Evolutionary conservation across 92 coral and sea anemone genomes (phyloP).

Genomic region (Phymanthus crucifer): DNA sequence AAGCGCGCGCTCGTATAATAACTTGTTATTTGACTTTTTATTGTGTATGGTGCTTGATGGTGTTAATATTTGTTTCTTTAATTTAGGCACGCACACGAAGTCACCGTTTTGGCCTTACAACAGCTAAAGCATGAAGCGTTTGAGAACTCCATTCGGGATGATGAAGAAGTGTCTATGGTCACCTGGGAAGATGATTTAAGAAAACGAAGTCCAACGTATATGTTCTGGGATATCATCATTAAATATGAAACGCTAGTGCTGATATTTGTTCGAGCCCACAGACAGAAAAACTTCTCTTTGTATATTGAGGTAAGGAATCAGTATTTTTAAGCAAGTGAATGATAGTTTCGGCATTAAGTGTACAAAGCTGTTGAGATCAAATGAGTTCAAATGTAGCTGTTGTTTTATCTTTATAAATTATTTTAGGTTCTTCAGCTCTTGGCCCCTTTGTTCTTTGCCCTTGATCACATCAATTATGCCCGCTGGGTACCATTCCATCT

Average conservation of each 20-base stretch:
- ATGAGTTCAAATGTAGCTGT: too few relatives aligned
- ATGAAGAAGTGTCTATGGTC: neutral
- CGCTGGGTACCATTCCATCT: constrained; percentile 58
- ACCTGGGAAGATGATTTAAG: neutral
- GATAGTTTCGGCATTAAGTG: too few relatives aligned
- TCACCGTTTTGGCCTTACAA: neutral
- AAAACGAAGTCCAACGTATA: neutral
- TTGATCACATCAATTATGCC: constrained; percentile 22
- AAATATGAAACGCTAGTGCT: neutral
- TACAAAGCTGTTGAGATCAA: too few relatives aligned
- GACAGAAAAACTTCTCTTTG: neutral
- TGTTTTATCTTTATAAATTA: too few relatives aligned
- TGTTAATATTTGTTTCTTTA: neutral
- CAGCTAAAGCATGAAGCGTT: neutral
- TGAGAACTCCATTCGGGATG: neutral
- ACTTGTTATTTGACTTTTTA: too few relatives aligned
- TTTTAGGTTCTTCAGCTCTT: constrained; percentile 15
- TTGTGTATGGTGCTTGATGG: too few relatives aligned
- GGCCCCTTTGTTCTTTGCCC: constrained; percentile 22
- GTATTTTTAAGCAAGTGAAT: too few relatives aligned
- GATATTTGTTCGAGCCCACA: neutral
- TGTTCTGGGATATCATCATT: neutral
- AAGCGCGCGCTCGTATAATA: too few relatives aligned
- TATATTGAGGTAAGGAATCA: neutral
- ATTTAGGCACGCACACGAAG: neutral